phyloP scores from a whole-genome alignment of 2,888 invertebrate species.

The Mesorhabditis sp. region DNA sequence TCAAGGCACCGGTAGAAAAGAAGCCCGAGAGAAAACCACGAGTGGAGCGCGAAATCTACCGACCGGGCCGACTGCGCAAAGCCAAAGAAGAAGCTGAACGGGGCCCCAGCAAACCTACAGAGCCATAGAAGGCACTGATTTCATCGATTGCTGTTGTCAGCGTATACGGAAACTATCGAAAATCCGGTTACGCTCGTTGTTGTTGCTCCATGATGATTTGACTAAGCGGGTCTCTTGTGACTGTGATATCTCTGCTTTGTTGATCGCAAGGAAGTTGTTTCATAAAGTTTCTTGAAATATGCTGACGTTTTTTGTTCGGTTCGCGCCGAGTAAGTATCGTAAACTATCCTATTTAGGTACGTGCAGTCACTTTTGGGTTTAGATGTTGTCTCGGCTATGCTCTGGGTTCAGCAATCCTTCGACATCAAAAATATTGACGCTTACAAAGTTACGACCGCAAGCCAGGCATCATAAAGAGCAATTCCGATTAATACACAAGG shows the following conservation, averaged over 20 bases:
- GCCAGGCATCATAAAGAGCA: not conserved
- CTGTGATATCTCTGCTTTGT: not conserved
- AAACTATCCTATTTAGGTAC: too few relatives aligned
- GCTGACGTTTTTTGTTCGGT: too few relatives aligned
- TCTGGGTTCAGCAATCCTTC: not conserved
- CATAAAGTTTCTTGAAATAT: too few relatives aligned
- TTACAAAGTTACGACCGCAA: not conserved
- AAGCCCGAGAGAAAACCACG: not conserved
- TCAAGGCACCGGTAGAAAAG: not conserved
- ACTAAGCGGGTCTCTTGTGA: not conserved
- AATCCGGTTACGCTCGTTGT: not conserved
- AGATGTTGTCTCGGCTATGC: not conserved
- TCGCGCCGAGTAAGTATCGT: too few relatives aligned
- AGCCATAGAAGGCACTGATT: not conserved
- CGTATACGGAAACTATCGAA: too few relatives aligned
- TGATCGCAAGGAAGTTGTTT: not conserved
- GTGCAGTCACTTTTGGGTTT: not conserved
- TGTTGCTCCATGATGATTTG: not conserved
- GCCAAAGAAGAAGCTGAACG: not conserved
- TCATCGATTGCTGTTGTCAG: too few relatives aligned
- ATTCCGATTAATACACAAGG: too few relatives aligned
- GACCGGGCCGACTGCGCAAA: not conserved
- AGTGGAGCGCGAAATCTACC: constrained; percentile 2
- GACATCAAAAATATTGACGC: not conserved
- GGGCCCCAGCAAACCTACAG: not conserved